phyloP scores from a whole-genome alignment of 2,888 invertebrate species.

The Homarus gammarus region DNA sequence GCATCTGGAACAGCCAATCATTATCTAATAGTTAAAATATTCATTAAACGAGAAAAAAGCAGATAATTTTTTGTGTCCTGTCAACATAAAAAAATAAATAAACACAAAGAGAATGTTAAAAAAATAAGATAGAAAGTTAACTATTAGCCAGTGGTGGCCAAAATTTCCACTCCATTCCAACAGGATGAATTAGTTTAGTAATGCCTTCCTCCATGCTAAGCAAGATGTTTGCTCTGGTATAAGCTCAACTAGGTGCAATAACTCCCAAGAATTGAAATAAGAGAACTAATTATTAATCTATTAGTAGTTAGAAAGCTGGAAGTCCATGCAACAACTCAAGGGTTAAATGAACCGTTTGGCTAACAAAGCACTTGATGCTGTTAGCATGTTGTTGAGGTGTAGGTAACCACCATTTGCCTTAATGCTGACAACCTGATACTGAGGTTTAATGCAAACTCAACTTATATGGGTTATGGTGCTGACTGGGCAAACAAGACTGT shows the following conservation, averaged over 20 bases:
- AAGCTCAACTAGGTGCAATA: conserved; percentile 42
- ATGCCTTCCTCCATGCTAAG: conserved; percentile 37
- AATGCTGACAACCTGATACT: conserved; percentile 37
- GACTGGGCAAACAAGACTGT: conserved; percentile 12
- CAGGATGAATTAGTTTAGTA: conserved; percentile 26
- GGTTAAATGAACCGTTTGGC: neutral
- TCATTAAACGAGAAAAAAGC: neutral
- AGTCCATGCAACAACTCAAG: conserved; percentile 40
- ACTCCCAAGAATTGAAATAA: neutral
- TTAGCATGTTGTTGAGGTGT: neutral
- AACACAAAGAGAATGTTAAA: neutral
- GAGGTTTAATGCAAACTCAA: conserved; percentile 13
- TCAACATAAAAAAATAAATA: neutral
- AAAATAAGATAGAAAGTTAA: neutral
- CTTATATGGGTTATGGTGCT: neutral
- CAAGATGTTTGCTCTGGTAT: neutral
- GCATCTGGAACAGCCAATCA: neutral
- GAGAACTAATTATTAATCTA: neutral
- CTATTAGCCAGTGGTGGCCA: neutral
- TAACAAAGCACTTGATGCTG: neutral
- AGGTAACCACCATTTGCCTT: neutral
- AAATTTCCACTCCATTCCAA: neutral
- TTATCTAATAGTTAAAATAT: neutral
- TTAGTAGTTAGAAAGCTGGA: neutral
- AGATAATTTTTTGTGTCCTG: neutral